phyloP scores from a whole-genome alignment of 2,113 vertebrate species.

The Burhinus bistriatus region DNA sequence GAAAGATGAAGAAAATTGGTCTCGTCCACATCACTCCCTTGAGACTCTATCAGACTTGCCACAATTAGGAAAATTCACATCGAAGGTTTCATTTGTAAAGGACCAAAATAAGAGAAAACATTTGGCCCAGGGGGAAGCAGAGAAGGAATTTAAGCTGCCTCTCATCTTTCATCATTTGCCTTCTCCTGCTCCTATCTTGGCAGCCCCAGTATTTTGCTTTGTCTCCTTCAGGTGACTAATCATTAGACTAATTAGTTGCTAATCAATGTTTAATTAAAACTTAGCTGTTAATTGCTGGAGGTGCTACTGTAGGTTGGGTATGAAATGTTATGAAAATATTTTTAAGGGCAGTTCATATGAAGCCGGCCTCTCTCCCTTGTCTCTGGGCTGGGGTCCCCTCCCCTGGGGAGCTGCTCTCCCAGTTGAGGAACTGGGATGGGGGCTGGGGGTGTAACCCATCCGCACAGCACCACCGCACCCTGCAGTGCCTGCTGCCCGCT shows the following conservation, averaged over 20 bases:
- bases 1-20: slow-evolving; percentile 62
- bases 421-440: neutral
- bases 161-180: slow-evolving; percentile 72
- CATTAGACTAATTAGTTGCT: slow-evolving; percentile 88
- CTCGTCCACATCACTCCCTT: slow-evolving; percentile 69
- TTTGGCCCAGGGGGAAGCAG: slow-evolving; percentile 67
- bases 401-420: neutral
- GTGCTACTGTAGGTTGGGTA: slow-evolving; percentile 69
- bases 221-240: slow-evolving; percentile 81
- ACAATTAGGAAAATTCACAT: slow-evolving; percentile 77
- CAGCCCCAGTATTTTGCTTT: slow-evolving; percentile 69
- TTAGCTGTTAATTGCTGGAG: slow-evolving; percentile 82
- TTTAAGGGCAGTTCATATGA: neutral
- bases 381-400: neutral
- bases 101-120: slow-evolving; percentile 68
- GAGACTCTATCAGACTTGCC: slow-evolving; percentile 71
- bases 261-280: slow-evolving; percentile 95
- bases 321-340: slow-evolving; percentile 13
- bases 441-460: neutral
- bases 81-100: slow-evolving; percentile 77
- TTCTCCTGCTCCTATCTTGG: slow-evolving; percentile 27
- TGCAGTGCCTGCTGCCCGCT: neutral
- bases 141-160: slow-evolving; percentile 65
- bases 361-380: accelerated
- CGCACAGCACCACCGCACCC: accelerated